Evolutionary conservation across 1,140 invertebrate species (phyloP).

Genomic region (Nylanderia fulva): DNA sequence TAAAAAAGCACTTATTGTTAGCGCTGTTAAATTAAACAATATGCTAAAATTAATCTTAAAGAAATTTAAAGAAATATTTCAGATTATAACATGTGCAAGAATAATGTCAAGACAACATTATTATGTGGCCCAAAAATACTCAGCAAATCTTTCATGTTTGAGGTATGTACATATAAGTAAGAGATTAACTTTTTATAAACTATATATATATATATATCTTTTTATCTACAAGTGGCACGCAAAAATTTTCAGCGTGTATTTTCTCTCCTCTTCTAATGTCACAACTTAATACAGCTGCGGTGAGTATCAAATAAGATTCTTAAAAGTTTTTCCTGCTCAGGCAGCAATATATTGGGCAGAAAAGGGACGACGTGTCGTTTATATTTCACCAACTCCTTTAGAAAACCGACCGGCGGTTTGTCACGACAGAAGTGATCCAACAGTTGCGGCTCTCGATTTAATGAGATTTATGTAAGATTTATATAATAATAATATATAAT

Average conservation of each 20-base stretch:
- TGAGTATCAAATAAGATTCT: too few species aligned
- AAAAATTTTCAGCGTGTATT: too few species aligned
- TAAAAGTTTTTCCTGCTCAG: conserved; percentile 68
- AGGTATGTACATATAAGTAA: conserved; percentile 73
- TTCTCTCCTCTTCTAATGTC: too few species aligned
- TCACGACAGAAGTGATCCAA: conserved; percentile 79
- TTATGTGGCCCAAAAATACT: conserved; percentile 73
- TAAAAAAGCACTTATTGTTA: too few species aligned
- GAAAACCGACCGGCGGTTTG: conserved; percentile 76
- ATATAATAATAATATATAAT: too few species aligned
- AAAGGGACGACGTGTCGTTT: conserved; percentile 78
- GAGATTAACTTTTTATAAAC: background rate
- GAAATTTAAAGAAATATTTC: background rate
- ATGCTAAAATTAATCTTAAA: too few species aligned
- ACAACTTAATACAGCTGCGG: too few species aligned
- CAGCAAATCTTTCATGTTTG: conserved; percentile 79
- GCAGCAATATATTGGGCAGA: conserved; percentile 82
- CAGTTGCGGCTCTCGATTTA: conserved; percentile 75
- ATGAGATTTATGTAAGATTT: conserved; percentile 82
- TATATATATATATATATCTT: too few species aligned
- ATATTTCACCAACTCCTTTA: conserved; percentile 77
- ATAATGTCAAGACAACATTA: conserved; percentile 71
- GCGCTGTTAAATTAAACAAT: too few species aligned
- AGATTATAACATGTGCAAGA: conserved; percentile 55
- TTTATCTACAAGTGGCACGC: too few species aligned